A percentile compares a stretch with the other conserved stretches of the same genome.
These are phyloP conservation scores for Pemphredon lugubris DNA, from an alignment of 2,888 invertebrate species.

Conservation along the genomic window DNA sequence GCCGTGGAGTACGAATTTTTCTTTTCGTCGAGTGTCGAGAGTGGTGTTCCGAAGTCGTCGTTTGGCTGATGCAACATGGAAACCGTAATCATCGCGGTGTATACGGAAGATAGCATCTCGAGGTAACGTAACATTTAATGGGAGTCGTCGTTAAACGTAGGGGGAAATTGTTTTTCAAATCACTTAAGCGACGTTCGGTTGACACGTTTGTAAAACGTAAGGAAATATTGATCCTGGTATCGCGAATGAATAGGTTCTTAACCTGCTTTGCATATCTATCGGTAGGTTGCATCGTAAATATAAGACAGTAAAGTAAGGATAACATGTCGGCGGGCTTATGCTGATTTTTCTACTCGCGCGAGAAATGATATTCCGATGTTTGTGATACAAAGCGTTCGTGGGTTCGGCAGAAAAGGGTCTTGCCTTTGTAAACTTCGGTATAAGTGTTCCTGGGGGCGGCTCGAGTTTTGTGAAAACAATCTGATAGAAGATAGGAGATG, in stretches of 20 bases:
- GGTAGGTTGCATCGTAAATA: constrained; percentile 37
- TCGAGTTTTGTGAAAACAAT: constrained; percentile 32
- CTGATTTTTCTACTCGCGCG: constrained; percentile 42
- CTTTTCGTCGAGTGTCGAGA: too few species aligned
- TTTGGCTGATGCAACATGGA: too few species aligned
- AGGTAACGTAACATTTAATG: not conserved
- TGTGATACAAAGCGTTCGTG: constrained; percentile 40
- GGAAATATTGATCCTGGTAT: constrained; percentile 38
- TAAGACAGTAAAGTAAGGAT: constrained; percentile 43
- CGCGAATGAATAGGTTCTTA: constrained; percentile 30
- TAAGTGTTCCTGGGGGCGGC: constrained; percentile 28
- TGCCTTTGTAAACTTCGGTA: constrained; percentile 30
- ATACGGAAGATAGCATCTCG: not conserved
- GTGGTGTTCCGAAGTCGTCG: too few species aligned
- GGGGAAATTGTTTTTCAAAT: not conserved
- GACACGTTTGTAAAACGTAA: constrained; percentile 1
- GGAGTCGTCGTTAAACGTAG: not conserved
- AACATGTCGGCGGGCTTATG: constrained; percentile 52
- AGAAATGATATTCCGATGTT: constrained; percentile 48
- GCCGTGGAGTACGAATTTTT: too few species aligned
- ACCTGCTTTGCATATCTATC: constrained; percentile 39
- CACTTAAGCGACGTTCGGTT: not conserved
- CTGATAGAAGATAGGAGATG: constrained; percentile 27
- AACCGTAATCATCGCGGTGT: too few species aligned
- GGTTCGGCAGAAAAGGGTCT: constrained; percentile 22